These are phyloP conservation scores for Pollachius pollachius DNA, from an alignment of 2,113 vertebrate species.

Conservation along the genomic window DNA sequence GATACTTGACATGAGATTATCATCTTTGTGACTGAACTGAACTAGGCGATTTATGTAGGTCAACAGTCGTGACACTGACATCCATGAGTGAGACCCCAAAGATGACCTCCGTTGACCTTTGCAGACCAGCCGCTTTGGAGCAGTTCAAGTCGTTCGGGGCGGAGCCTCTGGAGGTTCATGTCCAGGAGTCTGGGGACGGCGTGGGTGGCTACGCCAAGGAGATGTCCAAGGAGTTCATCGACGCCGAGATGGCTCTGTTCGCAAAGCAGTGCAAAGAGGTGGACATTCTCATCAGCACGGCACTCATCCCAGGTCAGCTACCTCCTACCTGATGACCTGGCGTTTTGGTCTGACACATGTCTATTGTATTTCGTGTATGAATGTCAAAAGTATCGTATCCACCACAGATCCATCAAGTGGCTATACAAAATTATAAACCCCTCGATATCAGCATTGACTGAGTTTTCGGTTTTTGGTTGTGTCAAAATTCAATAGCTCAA, in stretches of 20 bases:
- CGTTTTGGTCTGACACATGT: no score
- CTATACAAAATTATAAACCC: no score
- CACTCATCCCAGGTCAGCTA: slow-evolving; percentile 74
- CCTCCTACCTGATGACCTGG: background rate
- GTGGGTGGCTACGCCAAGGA: slow-evolving; percentile 76
- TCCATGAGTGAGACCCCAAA: background rate
- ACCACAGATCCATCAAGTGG: no score
- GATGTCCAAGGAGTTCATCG: slow-evolving; percentile 77
- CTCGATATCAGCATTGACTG: no score
- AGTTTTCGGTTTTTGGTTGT: no score
- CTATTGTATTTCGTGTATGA: no score
- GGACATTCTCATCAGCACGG: slow-evolving; percentile 70
- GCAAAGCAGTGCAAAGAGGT: slow-evolving; percentile 73
- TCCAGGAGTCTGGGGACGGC: slow-evolving; percentile 72
- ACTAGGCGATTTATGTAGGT: no score
- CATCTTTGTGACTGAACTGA: no score
- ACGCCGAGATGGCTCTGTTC: slow-evolving; percentile 75
- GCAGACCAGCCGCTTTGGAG: slow-evolving; percentile 72
- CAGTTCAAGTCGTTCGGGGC: slow-evolving; percentile 78
- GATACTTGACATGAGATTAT: no score
- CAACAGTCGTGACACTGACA: background rate
- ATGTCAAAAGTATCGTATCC: no score
- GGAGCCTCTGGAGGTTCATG: slow-evolving; percentile 69
- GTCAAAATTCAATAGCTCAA: no score
- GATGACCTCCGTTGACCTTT: slow-evolving; percentile 4